Evolutionary conservation across 2,888 invertebrate species (phyloP), one percentile per base, ranked within the genome.

Genomic region (Apomyelois bistriatella): DNA sequence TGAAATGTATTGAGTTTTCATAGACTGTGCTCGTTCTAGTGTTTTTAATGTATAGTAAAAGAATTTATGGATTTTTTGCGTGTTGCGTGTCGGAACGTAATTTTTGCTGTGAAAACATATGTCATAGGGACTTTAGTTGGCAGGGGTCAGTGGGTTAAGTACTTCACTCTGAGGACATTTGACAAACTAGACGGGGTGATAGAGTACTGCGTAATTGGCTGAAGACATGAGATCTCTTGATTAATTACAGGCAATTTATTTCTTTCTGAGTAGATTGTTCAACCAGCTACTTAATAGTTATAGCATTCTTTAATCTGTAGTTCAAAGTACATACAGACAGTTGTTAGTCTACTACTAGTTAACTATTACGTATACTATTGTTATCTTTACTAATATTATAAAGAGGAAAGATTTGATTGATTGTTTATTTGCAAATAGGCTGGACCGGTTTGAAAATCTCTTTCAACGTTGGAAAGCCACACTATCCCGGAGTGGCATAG

Each of bases 131-230:
- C 61, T 71, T 74, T 70, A 72, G 66, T 64, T 60, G 64, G 56
- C 61, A 64, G 53, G 63, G 75, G 76, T 77, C 67, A 77, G 62
- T 76, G 60, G 77, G 76, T 72, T 75, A 77, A 74, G 69, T 64
- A 59, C 66, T 69, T 62, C 53, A 70, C 68, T 66, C 54, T 47
- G 58, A 64, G 63, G 63, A 58, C 60, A 59, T 63, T 66, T 60
- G 59, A 65, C 57, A 61, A 61, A 62, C 60, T 54, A 56, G 61
- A 59, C 48, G 54, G 53, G 30, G 16, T 28, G 35, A 35, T 42
- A 43, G 30, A 16, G 36, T 36, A n/a, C 35, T 12, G 48, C 51
- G 48, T 54, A 50, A 53, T 57, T 50, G 50, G 46, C 13, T 22
- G 37, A 35, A 43, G 36, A 52, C 43, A 52, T 52, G 43, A 43